A percentile compares a stretch with the other conserved stretches of the same genome.
These are phyloP conservation scores for Drosophila planitibia DNA, from an alignment of 2,888 invertebrate species.

Conservation along the genomic window DNA sequence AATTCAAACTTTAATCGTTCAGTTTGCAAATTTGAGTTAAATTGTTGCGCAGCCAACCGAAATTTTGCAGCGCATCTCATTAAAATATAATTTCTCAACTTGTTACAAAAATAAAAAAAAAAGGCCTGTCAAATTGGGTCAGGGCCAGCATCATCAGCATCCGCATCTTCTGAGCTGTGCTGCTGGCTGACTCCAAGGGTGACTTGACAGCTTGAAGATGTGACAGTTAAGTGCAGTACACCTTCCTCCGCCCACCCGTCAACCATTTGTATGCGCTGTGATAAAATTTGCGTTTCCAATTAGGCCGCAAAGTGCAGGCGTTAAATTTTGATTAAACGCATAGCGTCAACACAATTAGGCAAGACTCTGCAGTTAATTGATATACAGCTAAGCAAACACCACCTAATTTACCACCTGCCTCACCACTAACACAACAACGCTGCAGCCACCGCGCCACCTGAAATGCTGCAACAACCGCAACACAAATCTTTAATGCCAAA, in stretches of 20 bases:
- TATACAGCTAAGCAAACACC: constrained; percentile 59
- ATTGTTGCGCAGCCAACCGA: constrained; percentile 32
- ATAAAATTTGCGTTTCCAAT: constrained; percentile 66
- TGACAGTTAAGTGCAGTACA: constrained; percentile 3
- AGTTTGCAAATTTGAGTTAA: constrained; percentile 23
- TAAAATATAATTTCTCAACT: constrained; percentile 71
- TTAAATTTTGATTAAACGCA: constrained; percentile 71
- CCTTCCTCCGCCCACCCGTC: neutral
- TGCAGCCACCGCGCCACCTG: constrained; percentile 31
- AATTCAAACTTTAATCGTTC: constrained; percentile 12
- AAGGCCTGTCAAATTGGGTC: constrained; percentile 59
- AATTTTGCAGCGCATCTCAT: constrained; percentile 68
- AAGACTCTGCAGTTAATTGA: constrained; percentile 67
- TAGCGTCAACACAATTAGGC: constrained; percentile 75
- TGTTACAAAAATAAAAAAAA: constrained; percentile 25
- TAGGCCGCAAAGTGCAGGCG: constrained; percentile 57
- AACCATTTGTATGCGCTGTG: constrained; percentile 40
- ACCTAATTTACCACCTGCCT: constrained; percentile 35
- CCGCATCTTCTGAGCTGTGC: neutral
- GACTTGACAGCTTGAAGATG: constrained; percentile 48
- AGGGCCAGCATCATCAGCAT: constrained; percentile 48
- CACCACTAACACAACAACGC: constrained; percentile 16
- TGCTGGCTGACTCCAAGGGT: constrained; percentile 2
- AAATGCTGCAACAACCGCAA: constrained; percentile 51
- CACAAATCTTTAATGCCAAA: constrained; percentile 77